Evolutionary conservation across 37 sponge, comb jelly and placozoan species (phyloP), one percentile per base, ranked within the genome.

Genomic region (Eunapius fragilis): DNA sequence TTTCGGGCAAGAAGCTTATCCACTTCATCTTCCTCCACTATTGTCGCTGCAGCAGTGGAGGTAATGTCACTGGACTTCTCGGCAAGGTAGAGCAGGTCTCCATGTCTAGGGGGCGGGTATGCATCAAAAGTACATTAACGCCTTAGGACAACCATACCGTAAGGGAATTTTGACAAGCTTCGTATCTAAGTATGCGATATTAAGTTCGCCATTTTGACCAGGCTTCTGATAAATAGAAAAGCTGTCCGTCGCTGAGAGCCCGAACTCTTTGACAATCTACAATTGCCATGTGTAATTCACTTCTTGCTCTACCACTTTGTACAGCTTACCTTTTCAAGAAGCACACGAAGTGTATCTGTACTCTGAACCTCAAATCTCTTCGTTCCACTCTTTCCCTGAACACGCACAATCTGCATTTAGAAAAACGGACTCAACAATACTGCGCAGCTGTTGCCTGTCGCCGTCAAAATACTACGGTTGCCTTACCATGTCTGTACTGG

Each of bases 311-410:
- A 0, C 25, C 23, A 7, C 67, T 25, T 25, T 49, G 28, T 37
- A 38, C 49, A 24, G 38, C 31, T 84, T 32, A 93, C 87, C 89
- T 88, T 87, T 33, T 86, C 67, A 5, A 86, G 86, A 67, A 94
- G 45, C 26, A 76, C 75, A 27, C 76, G 68, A 30, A 92, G 67
- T 68, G 94, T 83, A 25, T 82, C 89, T 49, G 85, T 71, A 0
- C 79, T 76, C 7, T 69, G 25, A 0, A 89, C 76, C 3, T 87
- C 67, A 2, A 97, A 83, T 48, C 98, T 83, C 71, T 90, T 91
- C n/a, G 96, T 95, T 0, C 98, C 98, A 74, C 86, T 80, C 37
- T 86, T 71, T 36, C 91, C 85, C 72, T 92, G 87, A 2, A 97
- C 91, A 70, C 98, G 84, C 1, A 97, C 71, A 68, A 95, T 90